Evolutionary conservation across 2,113 vertebrate genomes (phyloP).

Genomic region (Aegypius monachus): DNA sequence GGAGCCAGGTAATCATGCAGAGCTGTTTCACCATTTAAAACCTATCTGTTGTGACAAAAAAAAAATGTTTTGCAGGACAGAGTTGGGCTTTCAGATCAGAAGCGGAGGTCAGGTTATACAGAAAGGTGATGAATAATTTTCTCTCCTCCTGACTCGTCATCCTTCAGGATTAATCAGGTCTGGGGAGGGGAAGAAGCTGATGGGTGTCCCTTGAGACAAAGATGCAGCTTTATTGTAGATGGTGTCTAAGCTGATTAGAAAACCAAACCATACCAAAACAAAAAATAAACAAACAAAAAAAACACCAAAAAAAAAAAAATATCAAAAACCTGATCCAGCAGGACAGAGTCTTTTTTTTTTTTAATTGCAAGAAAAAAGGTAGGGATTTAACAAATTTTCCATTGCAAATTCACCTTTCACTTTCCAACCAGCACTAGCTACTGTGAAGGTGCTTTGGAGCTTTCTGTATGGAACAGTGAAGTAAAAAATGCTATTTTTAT

Average conservation of each 20-base stretch:
- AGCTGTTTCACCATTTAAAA: background rate
- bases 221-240: background rate
- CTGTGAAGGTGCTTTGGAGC: background rate
- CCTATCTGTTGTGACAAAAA: background rate
- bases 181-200: background rate
- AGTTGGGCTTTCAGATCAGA: background rate
- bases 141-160: background rate
- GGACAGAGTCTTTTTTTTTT: background rate
- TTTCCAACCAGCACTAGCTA: background rate
- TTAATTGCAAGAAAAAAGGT: background rate
- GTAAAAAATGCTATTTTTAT: background rate
- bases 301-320: too few relatives aligned
- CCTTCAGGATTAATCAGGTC: background rate
- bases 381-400: background rate
- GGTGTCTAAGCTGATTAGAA: background rate
- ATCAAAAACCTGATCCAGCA: background rate
- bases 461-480: background rate
- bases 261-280: background rate
- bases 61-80: background rate
- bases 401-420: background rate
- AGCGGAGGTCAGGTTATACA: background rate
- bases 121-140: background rate
- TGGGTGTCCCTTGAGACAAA: background rate
- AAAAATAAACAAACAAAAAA: background rate
- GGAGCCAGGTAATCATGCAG: background rate